These are phyloP conservation scores for Pammene aurita DNA, from an alignment of 2,888 invertebrate genomes.

Conservation along the genomic window DNA sequence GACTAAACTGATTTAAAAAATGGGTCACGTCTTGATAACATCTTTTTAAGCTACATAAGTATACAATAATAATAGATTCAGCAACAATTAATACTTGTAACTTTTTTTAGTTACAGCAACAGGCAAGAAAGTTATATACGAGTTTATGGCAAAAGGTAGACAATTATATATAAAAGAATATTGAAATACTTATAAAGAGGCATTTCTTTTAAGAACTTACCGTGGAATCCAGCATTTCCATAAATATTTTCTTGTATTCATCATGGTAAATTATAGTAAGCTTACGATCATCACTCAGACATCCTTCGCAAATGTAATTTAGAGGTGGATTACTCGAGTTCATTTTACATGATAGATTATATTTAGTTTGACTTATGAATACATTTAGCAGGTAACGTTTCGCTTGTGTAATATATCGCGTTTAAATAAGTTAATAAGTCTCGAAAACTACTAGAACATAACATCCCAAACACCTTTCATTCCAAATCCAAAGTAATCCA, in stretches of 20 bases:
- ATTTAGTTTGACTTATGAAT: neutral
- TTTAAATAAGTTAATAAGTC: neutral
- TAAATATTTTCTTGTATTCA: slow-evolving; percentile 50
- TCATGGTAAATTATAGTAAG: slow-evolving; percentile 48
- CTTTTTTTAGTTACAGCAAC: no score
- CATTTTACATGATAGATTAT: slow-evolving; percentile 28
- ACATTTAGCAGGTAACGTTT: neutral
- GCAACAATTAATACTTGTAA: no score
- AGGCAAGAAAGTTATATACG: no score
- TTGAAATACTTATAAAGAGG: no score
- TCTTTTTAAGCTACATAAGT: neutral
- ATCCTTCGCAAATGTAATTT: slow-evolving; percentile 55
- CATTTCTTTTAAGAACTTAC: slow-evolving; percentile 48
- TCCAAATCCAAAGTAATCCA: no score
- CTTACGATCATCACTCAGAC: slow-evolving; percentile 55
- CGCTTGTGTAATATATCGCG: neutral
- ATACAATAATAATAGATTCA: no score
- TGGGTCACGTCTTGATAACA: no score
- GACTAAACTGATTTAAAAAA: no score
- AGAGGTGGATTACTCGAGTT: slow-evolving; percentile 40
- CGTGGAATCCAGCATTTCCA: slow-evolving; percentile 48
- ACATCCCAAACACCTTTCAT: neutral
- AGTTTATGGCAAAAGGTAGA: no score
- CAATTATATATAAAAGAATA: no score
- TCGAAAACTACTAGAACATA: neutral